These are phyloP conservation scores for Nothobranchius furzeri DNA, from an alignment of 2,113 vertebrate species.

Conservation along the genomic window DNA sequence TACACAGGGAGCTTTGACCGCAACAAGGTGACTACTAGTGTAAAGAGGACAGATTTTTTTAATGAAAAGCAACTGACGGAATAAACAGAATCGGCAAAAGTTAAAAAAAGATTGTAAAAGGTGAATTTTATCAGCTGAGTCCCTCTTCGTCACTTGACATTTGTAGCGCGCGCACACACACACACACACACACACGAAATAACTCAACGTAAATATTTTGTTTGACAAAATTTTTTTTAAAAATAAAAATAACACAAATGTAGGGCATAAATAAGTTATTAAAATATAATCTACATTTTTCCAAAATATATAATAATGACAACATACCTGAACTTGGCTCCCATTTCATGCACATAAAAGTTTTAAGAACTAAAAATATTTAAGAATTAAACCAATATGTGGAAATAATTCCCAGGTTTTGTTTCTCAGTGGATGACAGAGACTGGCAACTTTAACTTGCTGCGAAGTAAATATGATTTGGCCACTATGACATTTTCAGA, in stretches of 20 bases:
- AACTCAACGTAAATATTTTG: conserved; percentile 51
- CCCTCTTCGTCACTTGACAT: neutral
- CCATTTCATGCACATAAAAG: conserved; percentile 58
- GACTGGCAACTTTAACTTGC: too few relatives aligned
- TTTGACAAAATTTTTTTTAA: conserved; percentile 18
- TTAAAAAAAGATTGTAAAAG: neutral
- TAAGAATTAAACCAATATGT: conserved; percentile 7
- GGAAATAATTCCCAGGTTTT: conserved; percentile 1
- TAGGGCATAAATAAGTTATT: conserved; percentile 79
- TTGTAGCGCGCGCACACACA: conserved; percentile 25
- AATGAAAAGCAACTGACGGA: neutral
- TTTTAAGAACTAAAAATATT: conserved; percentile 40
- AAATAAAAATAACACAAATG: conserved; percentile 49
- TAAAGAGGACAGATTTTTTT: neutral
- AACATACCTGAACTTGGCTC: conserved; percentile 80
- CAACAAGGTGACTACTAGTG: neutral
- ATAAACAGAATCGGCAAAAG: neutral
- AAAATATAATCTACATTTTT: conserved; percentile 81
- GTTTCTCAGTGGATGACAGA: neutral
- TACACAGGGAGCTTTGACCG: neutral
- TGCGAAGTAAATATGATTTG: too few relatives aligned
- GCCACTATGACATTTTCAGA: too few relatives aligned
- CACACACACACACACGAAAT: conserved; percentile 12
- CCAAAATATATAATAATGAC: conserved; percentile 67
- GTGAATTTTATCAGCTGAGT: conserved; percentile 1